Percentiles rank a stretch among this genome's conserved stretches.
Evolutionary conservation across 2,888 invertebrate genomes (phyloP).

Genomic region (Lacanobia wlatinum): DNA sequence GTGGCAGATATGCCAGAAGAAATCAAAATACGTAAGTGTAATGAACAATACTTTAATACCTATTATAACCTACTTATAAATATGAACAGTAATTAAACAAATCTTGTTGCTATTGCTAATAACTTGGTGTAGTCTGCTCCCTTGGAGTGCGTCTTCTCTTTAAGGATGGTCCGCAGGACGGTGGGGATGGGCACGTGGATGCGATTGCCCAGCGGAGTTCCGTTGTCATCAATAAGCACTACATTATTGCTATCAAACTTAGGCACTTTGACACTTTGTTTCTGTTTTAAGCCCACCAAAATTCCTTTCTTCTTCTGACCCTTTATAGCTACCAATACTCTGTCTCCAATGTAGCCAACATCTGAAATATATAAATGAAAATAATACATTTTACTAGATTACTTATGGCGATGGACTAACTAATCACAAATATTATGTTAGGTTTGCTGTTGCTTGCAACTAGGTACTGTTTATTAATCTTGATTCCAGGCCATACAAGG

Average conservation of each 20-base stretch:
- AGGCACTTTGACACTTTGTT: conserved; percentile 95
- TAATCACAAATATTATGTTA: no score
- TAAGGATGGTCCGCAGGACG: conserved; percentile 95
- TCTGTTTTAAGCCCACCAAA: conserved; percentile 94
- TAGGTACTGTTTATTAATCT: no score
- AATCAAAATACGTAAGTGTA: background rate
- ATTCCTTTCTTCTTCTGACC: conserved; percentile 98
- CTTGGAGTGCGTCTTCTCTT: conserved; percentile 94
- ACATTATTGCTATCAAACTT: conserved; percentile 98
- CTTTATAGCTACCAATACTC: conserved; percentile 97
- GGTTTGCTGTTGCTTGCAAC: no score
- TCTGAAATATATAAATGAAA: conserved; percentile 71
- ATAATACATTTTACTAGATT: background rate
- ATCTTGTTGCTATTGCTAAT: conserved; percentile 96
- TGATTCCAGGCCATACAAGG: no score
- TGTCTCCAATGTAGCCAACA: conserved; percentile 93
- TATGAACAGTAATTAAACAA: conserved; percentile 91
- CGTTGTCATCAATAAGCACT: conserved; percentile 98
- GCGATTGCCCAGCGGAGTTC: conserved; percentile 98
- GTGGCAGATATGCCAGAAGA: background rate
- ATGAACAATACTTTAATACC: conserved; percentile 64
- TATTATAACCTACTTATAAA: conserved; percentile 67
- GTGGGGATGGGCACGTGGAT: conserved; percentile 99
- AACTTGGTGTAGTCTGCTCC: conserved; percentile 98
- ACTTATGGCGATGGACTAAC: no score